A percentile compares a stretch with the other conserved stretches of the same genome.
Evolutionary conservation across 2,888 invertebrate genomes (phyloP).

Genomic region (Linnaemya tessellans): DNA sequence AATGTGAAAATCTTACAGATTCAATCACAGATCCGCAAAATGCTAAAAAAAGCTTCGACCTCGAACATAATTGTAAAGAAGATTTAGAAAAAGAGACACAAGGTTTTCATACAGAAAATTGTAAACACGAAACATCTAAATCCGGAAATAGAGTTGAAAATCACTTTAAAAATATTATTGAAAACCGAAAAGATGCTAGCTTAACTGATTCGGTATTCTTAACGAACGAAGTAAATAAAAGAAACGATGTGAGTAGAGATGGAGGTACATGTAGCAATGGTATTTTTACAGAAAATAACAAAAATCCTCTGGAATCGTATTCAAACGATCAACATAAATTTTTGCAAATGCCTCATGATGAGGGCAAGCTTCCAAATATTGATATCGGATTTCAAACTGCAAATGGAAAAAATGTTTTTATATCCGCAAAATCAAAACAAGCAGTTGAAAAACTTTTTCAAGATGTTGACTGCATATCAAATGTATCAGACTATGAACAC

Average conservation of each 20-base stretch:
- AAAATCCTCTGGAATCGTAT: constrained; percentile 17
- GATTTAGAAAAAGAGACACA: constrained; percentile 19
- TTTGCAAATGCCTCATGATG: neutral
- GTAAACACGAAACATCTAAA: constrained; percentile 16
- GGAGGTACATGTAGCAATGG: neutral
- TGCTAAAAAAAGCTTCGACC: constrained; percentile 61
- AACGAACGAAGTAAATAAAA: neutral
- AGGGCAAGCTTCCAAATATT: neutral
- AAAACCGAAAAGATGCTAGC: neutral
- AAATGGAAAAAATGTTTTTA: constrained; percentile 70
- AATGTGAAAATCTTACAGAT: constrained; percentile 65
- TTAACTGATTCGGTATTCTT: constrained; percentile 14
- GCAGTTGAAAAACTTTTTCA: constrained; percentile 63
- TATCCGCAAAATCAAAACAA: constrained; percentile 72
- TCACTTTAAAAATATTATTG: constrained; percentile 50
- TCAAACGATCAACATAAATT: neutral
- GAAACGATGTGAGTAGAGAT: constrained; percentile 1
- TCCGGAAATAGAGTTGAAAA: constrained; percentile 57
- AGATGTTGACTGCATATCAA: constrained; percentile 38
- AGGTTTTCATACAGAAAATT: neutral
- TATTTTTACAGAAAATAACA: constrained; percentile 1
- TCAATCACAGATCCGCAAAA: constrained; percentile 65
- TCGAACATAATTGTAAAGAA: constrained; percentile 11
- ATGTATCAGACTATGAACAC: constrained; percentile 32
- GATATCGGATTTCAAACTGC: constrained; percentile 74